Base-by-base conservation (phyloP, 2,888 invertebrate species). In the Ophion ventricosus region DNA sequence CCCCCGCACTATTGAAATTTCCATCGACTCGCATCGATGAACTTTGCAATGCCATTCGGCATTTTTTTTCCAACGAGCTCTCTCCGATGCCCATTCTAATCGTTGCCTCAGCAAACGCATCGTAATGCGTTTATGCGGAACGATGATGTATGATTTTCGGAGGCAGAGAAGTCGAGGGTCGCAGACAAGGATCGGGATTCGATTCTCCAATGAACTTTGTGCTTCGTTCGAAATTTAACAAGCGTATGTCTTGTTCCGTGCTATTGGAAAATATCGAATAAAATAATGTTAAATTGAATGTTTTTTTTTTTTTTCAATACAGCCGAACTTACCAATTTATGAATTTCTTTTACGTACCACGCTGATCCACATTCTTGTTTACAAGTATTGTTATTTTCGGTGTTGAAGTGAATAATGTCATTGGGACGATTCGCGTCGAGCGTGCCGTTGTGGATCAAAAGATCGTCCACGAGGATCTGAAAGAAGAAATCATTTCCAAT, bases 381-480 rank as follows among this genome's bases (percentile, higher is more conserved):
- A 10, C 77, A 66, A 43, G 64, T 56, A 43, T 82, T 82, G 57
- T 85, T 76, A 91, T 88, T 76, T 29, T 93, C 92, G 80, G 92
- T 92, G 85, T 90, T 91, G 56, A 94, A 93, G 89, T 91, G 88
- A 74, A 93, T 89, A 14, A 90, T 91, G 70, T 91, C 90, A 66
- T 90, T 89, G 4, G 90, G 87, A 26, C 88, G 87, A 73, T 87
- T 86, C 35, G 83, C 89, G 79, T 94, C 94, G 59, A 97, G 92
- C 29, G 95, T 95, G 29, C 97, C 97, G 91, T 96, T 97, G 92
- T 96, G 97, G 43, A 97, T 94, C 86, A 97, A 93, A 86, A 97
- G 93, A 92, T 98, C 97, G 90, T 98, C 97, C 85, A 97, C 96
- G 86, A 97, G 93, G 82, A 97, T 94, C 97, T 97, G 91, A 8